A percentile compares a stretch with the other conserved stretches of the same genome.
Evolutionary conservation across 2,113 vertebrate genomes (phyloP).

Genomic region (Crotophaga sulcirostris): DNA sequence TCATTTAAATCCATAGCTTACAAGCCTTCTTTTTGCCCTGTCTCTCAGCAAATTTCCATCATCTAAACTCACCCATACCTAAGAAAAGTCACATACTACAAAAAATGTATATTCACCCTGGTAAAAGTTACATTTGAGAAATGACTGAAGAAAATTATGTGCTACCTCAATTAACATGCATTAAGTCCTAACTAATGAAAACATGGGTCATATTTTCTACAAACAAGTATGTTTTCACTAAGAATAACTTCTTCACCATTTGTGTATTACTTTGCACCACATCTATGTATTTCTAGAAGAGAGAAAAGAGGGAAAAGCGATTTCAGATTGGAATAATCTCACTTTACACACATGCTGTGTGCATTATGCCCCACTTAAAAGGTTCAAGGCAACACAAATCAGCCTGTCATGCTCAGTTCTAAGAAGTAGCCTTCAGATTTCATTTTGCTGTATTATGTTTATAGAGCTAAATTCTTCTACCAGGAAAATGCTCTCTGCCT

Average conservation of each 20-base stretch:
- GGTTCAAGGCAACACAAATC: neutral
- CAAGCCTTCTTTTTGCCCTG: neutral
- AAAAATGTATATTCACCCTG: neutral
- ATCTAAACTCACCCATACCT: neutral
- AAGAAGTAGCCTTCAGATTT: neutral
- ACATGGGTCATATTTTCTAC: neutral
- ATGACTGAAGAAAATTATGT: neutral
- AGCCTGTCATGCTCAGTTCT: neutral
- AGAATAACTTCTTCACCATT: neutral
- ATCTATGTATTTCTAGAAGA: neutral
- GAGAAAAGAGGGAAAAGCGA: neutral
- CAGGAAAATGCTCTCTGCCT: neutral
- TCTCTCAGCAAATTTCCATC: neutral
- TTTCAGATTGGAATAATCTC: neutral
- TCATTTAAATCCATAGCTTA: neutral
- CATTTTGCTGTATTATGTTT: neutral
- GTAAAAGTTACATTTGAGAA: neutral
- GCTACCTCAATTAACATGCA: neutral
- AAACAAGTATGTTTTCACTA: neutral
- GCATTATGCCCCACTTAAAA: neutral
- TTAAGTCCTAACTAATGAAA: neutral
- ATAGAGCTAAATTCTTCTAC: neutral
- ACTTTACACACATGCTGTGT: neutral
- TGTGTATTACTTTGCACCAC: fast-evolving
- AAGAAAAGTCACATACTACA: neutral